Base-by-base conservation (phyloP, 2,888 invertebrate genomes). In the Trimorus sp. region DNA sequence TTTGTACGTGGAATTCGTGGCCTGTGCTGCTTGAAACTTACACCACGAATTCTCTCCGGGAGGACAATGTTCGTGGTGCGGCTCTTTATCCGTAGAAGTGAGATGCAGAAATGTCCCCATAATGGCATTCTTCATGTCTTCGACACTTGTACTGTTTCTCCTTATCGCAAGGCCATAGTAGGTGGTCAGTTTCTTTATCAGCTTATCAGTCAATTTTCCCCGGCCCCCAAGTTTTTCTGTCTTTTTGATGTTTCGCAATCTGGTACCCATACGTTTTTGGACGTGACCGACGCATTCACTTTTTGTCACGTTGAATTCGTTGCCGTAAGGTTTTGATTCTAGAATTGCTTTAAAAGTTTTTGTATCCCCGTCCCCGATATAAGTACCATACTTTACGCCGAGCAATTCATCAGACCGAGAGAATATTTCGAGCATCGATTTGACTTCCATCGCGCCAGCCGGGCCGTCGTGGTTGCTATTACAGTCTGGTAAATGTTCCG, bases 161-260 rank as follows among this genome's bases (percentile, higher is more conserved):
- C 84, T 58, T 51, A 87, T 53, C 79, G 86, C 86, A 60, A 86
- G 78, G 26, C 85, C 86, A 42, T 66, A 65, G 16, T 74, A 74
- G 16, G 26, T 48, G 36, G 74, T 63, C 40, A 62, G 42, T 62
- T 88, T 87, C 83, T 86, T 85, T 49, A 85, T 82, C 1, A 87
- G 62, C 49, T 59, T 53, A 51, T 85, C 85, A 1, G 86, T 85
- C 42, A 87, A 66, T 62, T 81, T 71, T 11, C 80, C 81, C 63
- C 75, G 85, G 62, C 84, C 87, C 14, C 85, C 85, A 12, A 85
- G 84, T 60, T 86, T 85, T 62, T 86, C 78, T 51, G 15, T 56
- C 42, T 77, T 70, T 38, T 9, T 48, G 8, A 62, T 12, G 36
- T 62, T 62, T 49, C 48, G 62, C 36, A 62, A 15, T 36, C 49